Evolutionary conservation across 2,113 vertebrate species (phyloP), one percentile per base, ranked within the genome.

Genomic region (Ictidomys tridecemlineatus): DNA sequence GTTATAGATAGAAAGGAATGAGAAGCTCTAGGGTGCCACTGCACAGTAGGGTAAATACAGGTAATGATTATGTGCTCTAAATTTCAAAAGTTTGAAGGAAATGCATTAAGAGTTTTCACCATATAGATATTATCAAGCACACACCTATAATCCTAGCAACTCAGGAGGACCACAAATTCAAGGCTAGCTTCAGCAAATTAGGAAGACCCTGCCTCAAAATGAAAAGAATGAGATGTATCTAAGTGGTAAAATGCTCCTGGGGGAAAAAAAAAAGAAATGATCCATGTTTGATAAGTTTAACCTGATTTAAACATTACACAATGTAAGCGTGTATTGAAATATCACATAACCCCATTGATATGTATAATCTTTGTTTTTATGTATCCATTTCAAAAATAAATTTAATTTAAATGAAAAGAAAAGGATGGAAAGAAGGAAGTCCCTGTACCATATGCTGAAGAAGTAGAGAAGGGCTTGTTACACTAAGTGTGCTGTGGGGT

Each of bases 401-500:
- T 67, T 63, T 53, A 39, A 69, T 93, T 67, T 58, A 73, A 83
- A 69, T 74, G 39, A 58, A 30, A 26, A 39, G 30, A 16, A 18
- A 37, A 5, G 32, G 6, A 12, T 13, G 32, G 58, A 6, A 5
- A 3, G 30, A 91, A 26, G 37, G 72, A 37, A 56, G 51, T 56
- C 28, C 12, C 7, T n/a, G 8, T 5, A 0, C 26, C 22, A 30
- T n/a, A 30, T 0, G 0, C 56, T 37, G 39, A 24, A 12, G 8
- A 63, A 53, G 32, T 56, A 63, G 61, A 63, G 8, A 63, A 63
- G 61, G 17, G 0, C 28, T 34, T 69, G 83, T 22, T 34, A 22
- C 0, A 10, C 4, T 45, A 9, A 11, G 39, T 4, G 3, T 1
- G 22, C 12, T 0, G 56, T 24, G 6, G 56, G 18, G 56, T 5